Evolutionary conservation across 2,113 vertebrate genomes (phyloP), one percentile per base, ranked within the genome.

Genomic region (Neodontobutis hainanensis): DNA sequence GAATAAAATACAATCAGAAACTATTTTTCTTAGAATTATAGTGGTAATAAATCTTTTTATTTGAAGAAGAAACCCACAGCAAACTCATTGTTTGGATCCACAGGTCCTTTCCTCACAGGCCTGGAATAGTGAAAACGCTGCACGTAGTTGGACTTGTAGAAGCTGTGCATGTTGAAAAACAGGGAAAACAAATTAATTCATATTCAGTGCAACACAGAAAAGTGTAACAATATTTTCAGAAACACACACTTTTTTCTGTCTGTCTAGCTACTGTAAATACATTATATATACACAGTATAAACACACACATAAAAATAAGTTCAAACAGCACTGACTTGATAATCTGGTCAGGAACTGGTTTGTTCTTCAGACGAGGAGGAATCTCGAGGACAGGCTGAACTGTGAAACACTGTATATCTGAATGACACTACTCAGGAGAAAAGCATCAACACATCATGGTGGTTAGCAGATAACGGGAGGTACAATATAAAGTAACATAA

Each of bases 401-500:
- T 2, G 97, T 98, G 81, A 99, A 98, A 81, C 97, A 99, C 85
- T 99, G 97, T 76, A 99, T 97, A 68, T 97, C 97, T 99, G 92
- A 65, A 61, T 81, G 36, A 27, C 5, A 46, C 4, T 10, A 27
- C 86, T 94, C 90, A 97, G 95, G 94, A 93, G 79, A 11, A 35
- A 42, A 66, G 11, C n/a, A 53, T 19, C 27, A 59, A 14, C 8
- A 12, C n/a, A 61, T 14, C 45, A 60, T 15, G 11, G 45, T 27
- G 9, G n/a, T 19, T 14, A 11, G 43, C 8, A 1, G 7, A 15
- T 48, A 48, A 48, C 3, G 16, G 5, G 47, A 8, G 36, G 8
- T 15, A 51, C 12, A 48, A 40, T 6, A 48, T 62, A 63, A 59
- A 15, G 6, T 43, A 68, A 63, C 14, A 46, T 46, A 12, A 10